Percentiles rank a stretch among this genome's conserved stretches.
Conservation (phyloP, 2,888 invertebrate genomes). For the Palloptera scutellata region DNA sequence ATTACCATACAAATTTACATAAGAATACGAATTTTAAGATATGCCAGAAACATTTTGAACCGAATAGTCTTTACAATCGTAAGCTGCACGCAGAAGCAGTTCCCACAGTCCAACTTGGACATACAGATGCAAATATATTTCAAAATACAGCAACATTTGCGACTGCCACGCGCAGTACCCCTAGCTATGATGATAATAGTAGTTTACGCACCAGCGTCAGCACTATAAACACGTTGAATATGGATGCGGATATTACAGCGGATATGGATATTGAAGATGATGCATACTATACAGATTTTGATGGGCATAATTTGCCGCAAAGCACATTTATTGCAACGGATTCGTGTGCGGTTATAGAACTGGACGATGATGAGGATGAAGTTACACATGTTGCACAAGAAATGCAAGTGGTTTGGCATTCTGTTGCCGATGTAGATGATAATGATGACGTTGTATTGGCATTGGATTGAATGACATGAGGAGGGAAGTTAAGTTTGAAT, state of each 20-base stretch:
- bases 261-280: conserved; percentile 24
- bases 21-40: conserved; percentile 41
- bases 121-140: conserved; percentile 51
- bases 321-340: conserved; percentile 27
- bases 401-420: neutral
- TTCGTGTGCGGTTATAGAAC: conserved; percentile 22
- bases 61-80: conserved; percentile 41
- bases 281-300: conserved; percentile 22
- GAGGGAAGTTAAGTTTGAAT: no score
- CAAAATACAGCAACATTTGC: conserved; percentile 39
- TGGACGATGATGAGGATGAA: conserved; percentile 28
- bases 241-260: conserved; percentile 21
- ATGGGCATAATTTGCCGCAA: conserved; percentile 16
- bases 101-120: conserved; percentile 52
- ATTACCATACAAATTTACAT: conserved; percentile 35
- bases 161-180: conserved; percentile 30
- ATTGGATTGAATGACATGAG: conserved; percentile 15
- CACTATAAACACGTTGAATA: conserved; percentile 18
- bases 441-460: conserved; percentile 23
- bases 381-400: neutral
- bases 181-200: conserved; percentile 32
- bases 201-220: conserved; percentile 29
- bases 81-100: conserved; percentile 49
- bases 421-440: conserved; percentile 1
- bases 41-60: conserved; percentile 51